phyloP scores from a whole-genome alignment of 2,113 vertebrate species.

The Canis aureus region DNA sequence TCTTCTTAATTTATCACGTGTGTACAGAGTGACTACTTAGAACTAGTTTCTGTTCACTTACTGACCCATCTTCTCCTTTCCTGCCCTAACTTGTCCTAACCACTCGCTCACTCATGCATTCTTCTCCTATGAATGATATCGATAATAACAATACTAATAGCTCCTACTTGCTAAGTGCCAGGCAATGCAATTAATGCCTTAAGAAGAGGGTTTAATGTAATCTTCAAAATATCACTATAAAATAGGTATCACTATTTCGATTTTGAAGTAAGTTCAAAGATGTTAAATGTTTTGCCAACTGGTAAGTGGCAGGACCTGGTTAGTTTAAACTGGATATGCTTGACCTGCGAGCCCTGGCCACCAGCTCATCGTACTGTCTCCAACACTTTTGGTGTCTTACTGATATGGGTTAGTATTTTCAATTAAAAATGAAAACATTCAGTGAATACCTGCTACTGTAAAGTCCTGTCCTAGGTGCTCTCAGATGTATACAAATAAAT shows the following conservation, averaged over 20 bases:
- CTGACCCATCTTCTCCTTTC: background rate
- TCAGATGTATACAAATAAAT: background rate
- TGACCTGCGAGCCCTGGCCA: background rate
- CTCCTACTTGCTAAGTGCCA: background rate
- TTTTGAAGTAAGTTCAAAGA: slow-evolving; percentile 53
- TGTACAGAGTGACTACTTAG: background rate
- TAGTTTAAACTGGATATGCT: background rate
- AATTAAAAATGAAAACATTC: background rate
- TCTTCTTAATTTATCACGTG: background rate
- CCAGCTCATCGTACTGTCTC: background rate
- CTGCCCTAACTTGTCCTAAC: slow-evolving; percentile 1
- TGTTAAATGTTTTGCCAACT: background rate
- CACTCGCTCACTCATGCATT: background rate
- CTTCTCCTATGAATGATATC: background rate
- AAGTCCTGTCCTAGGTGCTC: background rate
- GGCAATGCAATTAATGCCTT: background rate
- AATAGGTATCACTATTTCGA: slow-evolving; percentile 11
- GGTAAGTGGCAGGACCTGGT: background rate
- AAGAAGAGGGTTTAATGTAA: slow-evolving; percentile 45
- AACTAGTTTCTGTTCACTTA: background rate
- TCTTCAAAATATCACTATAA: slow-evolving; percentile 59
- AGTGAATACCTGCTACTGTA: background rate
- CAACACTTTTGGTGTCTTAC: background rate
- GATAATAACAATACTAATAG: background rate
- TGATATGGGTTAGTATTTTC: background rate